Base-by-base conservation (phyloP, 2,797 vertebrate species). In the Danio kyathit region DNA sequence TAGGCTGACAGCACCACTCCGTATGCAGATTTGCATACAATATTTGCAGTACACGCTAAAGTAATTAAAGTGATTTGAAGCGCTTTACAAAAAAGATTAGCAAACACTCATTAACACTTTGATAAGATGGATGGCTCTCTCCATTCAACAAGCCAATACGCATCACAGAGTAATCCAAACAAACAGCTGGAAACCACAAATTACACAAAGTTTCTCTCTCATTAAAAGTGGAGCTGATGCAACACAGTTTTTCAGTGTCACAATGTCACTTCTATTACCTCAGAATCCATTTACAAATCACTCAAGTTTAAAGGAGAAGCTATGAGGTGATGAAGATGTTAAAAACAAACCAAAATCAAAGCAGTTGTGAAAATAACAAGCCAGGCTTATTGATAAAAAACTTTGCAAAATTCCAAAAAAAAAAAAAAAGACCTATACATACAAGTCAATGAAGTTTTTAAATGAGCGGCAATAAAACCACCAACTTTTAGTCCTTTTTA, bases 81-180 rank as follows among this genome's bases (percentile, higher is more conserved):
- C 17, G 66, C 69, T 67, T 73, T 66, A 72, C 46, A 46, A 71
- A 63, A 29, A 72, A 79, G 73, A 77, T 56, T 65, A 79, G 38
- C 6, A 51, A 63, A 72, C 13, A 17, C n/a, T 49, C 57, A 64
- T 83, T 74, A 83, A 74, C 72, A 76, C 66, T 79, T 75, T 57
- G 65, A 80, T n/a, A 49, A 69, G 60, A 75, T 38, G 54, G 54
- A 29, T 1, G 17, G 6, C 71, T 44, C 11, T 13, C 6, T 46
- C 21, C 64, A 38, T 49, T 67, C 48, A 59, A 74, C 69, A 65
- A 74, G 72, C 57, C 21, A 49, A 19, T 19, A 73, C 61, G 4
- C 43, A 63, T 41, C 11, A 3, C 13, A 5, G 17, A 49, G 44
- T 49, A 49, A 70, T 70, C 17, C 17, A 67, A 17, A 69, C 76